Evolutionary conservation across 92 coral and sea anemone genomes (phyloP), one percentile per base, ranked within the genome.

Genomic region (Siderastrea siderea): DNA sequence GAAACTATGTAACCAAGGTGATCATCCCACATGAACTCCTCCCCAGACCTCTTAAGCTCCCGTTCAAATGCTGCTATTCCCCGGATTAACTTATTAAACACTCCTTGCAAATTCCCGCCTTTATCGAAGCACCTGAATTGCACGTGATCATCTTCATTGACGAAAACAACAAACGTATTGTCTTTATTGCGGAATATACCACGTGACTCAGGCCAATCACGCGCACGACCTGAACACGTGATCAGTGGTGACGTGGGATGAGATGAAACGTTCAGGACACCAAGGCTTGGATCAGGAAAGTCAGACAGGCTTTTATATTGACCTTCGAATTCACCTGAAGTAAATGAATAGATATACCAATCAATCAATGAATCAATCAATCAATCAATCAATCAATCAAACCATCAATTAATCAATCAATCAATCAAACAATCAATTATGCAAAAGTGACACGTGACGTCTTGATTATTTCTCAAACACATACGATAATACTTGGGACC

Each of bases 121-220:
- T 91, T 78, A 26, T 88, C 75, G 47, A 81, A 74, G 43, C 93
- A 90, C 67, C 87, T 90, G 66, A 90, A 84, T 62, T 90, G 93
- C 65, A 90, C 68, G 80, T 95, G 98, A 75, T 95, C 98, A 52
- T 87, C 89, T 75, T 92, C 93, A 87, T 95, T 95, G 48, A 95
- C 96, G 74, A 87, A 84, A 84, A 93, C 98, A 10, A 93, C 88
- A 78, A 95, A 95, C 2, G 96, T 87, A 43, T 83, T 84, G 93
- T 93, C 96, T 12, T 64, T 75, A 14, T 81, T 83, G 45, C 84
- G 68, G 64, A 84, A 95, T 64, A 95, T 81, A 48, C 98, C 98
- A 64, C 98, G 96, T 77, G 94, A 90, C 48, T 95, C 94, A 5
- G 98, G 98, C 98, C 98, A 95, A 77, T 95, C 98, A 62, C 96